A percentile compares a stretch with the other conserved stretches of the same genome.
Conservation (phyloP, 2,797 vertebrate genomes). For the Rhinogobio ventralis region DNA sequence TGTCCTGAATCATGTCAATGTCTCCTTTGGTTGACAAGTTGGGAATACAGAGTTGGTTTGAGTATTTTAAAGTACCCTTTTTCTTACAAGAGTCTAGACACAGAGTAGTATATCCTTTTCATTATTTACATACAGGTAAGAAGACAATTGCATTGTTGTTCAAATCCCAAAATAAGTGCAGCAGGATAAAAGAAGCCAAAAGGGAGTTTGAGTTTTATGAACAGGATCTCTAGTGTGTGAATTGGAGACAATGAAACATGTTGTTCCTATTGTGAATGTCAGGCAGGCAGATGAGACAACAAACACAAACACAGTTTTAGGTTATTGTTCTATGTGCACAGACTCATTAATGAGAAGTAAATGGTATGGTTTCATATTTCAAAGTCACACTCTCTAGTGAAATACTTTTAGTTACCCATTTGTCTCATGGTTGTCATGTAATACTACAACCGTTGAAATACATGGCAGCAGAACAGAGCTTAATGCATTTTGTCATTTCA, state of each 20-base stretch:
- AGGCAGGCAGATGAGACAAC: constrained; percentile 53
- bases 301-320: constrained; percentile 55
- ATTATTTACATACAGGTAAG: not conserved
- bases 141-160: constrained; percentile 19
- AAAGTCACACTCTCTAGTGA: constrained; percentile 47
- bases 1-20: constrained; percentile 72
- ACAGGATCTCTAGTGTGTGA: constrained; percentile 65
- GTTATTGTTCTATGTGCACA: constrained; percentile 61
- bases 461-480: constrained; percentile 47
- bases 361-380: constrained; percentile 39
- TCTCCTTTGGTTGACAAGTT: constrained; percentile 60
- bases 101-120: not conserved
- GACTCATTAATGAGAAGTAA: constrained; percentile 60
- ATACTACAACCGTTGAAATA: constrained; percentile 58
- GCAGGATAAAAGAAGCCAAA: constrained; percentile 62
- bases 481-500: constrained; percentile 61
- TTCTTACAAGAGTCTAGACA: constrained; percentile 52
- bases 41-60: constrained; percentile 55
- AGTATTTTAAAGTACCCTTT: constrained; percentile 61
- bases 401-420: constrained; percentile 44
- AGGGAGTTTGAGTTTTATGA: constrained; percentile 37
- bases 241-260: constrained; percentile 64
- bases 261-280: constrained; percentile 63
- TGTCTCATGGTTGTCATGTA: constrained; percentile 44
- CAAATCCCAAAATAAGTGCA: constrained; percentile 36